A percentile compares a stretch with the other conserved stretches of the same genome.
Evolutionary conservation across 2,888 invertebrate genomes (phyloP).

Genomic region (Ceratothoa steindachneri): DNA sequence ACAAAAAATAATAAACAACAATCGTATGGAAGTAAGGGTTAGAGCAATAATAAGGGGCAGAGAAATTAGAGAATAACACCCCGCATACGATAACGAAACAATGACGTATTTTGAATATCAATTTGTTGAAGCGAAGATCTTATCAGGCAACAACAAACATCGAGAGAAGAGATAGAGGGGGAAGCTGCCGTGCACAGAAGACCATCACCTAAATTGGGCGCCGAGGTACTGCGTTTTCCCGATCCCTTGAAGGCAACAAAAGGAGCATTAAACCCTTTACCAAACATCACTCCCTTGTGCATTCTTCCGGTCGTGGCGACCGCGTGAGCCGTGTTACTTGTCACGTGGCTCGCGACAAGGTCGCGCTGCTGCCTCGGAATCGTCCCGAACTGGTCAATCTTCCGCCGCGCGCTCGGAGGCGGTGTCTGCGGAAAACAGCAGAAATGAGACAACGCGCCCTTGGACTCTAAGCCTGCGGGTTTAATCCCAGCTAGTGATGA

Average conservation of each 20-base stretch:
- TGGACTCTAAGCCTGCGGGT: no score
- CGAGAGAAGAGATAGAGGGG: background rate
- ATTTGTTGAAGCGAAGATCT: no score
- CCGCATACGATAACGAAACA: no score
- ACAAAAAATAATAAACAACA: no score
- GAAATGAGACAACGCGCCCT: no score
- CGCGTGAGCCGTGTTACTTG: slow-evolving; percentile 41
- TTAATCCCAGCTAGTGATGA: no score
- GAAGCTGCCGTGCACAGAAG: background rate
- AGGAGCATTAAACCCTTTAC: slow-evolving; percentile 58
- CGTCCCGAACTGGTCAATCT: slow-evolving; percentile 59
- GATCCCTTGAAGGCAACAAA: slow-evolving; percentile 54
- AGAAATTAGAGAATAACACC: no score
- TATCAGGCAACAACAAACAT: no score
- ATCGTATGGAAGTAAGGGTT: no score
- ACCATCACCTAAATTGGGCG: slow-evolving; percentile 80
- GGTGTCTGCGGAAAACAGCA: slow-evolving; percentile 64
- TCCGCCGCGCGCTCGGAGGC: slow-evolving; percentile 65
- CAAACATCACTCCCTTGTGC: slow-evolving; percentile 69
- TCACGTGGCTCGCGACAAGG: slow-evolving; percentile 37
- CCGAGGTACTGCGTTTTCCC: slow-evolving; percentile 73
- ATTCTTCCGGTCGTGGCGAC: slow-evolving; percentile 52
- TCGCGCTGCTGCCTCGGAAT: slow-evolving; percentile 51
- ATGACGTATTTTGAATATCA: no score
- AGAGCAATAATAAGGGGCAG: no score